phyloP scores from a whole-genome alignment of 2,888 invertebrate genomes.

The Oscheius sp. region DNA sequence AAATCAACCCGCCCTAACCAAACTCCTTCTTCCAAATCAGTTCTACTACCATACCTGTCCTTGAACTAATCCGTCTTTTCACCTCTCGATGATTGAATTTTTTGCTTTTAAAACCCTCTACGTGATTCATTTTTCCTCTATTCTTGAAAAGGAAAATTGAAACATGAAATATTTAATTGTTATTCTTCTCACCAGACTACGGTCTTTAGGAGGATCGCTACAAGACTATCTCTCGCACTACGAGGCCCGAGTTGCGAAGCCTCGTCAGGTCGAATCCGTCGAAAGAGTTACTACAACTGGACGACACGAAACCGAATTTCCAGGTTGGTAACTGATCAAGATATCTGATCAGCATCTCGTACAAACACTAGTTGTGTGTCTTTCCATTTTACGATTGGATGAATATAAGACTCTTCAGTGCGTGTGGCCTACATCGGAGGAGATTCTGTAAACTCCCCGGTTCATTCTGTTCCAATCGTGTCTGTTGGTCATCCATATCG shows the following conservation, averaged over 20 bases:
- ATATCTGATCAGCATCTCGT: background rate
- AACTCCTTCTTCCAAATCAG: background rate
- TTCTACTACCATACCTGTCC: background rate
- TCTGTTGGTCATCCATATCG: conserved; percentile 5
- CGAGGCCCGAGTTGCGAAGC: conserved; percentile 17
- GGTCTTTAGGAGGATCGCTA: conserved; percentile 18
- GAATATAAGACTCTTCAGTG: conserved; percentile 20
- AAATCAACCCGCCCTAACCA: conserved; percentile 7
- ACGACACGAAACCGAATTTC: conserved; percentile 51
- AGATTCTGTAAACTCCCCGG: conserved; percentile 19
- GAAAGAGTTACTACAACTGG: conserved; percentile 34
- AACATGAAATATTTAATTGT: background rate
- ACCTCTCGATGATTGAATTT: background rate
- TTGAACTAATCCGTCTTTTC: conserved; percentile 11
- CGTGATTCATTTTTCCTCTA: background rate
- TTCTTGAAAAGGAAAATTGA: background rate
- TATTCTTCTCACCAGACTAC: background rate
- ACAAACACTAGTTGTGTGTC: background rate
- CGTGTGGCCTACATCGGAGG: conserved; percentile 29
- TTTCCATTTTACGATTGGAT: background rate
- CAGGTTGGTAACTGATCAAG: conserved; percentile 36
- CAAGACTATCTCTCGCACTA: conserved; percentile 27
- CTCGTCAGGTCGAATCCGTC: conserved; percentile 32
- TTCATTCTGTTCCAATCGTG: conserved; percentile 28
- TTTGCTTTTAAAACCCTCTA: background rate